Base-by-base conservation (phyloP, 1,140 invertebrate species). In the fruit fly (Drosophila melanogaster) region DNA sequence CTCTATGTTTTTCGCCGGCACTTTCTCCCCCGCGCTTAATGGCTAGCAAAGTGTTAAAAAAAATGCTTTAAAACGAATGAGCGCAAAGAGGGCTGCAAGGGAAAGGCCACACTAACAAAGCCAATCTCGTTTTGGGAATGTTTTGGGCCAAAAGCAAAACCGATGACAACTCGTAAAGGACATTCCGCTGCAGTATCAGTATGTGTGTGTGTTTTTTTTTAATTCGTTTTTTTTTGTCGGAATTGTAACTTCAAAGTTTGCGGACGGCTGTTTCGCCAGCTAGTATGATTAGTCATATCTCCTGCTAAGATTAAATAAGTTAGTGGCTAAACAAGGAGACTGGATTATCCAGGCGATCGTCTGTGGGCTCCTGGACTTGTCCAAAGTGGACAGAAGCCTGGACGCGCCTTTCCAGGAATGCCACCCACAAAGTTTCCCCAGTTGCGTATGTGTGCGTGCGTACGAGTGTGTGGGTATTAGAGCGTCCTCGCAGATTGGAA, bases 21-120 rank as follows among this genome's bases (percentile, higher is more conserved):
- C 17, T 41, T 11, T 17, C 47, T 22, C 33, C 4, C 38, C 26
- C 14, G 14, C 60, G 49, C 30, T 30, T 38, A 44, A 35, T 74
- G 70, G 55, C 51, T 17, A 33, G 41, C 54, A 77, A 77, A 77
- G 75, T 77, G 75, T 57, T 73, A 77, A 77, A 74, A 77, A 74
- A 77, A 77, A 56, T 55, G 53, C 71, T 66, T 66, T 66, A 76
- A 76, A 75, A 19, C 38, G 33, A 35, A 50, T n/a, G 46, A n/a
- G n/a, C 33, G 26, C 14, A 11, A 17, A 50, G 47, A 15, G 44
- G 22, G 3, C 5, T 24, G 17, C 41, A 46, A 14, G 37, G 47
- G 15, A 43, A 33, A 44, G 38, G 47, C 35, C 46, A 10, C 37
- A 67, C 60, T 75, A 75, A 75, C 72, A 75, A 75, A 75, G 72